Percentiles rank a stretch among this genome's conserved stretches.
These are phyloP conservation scores for Drosophila pseudotakahashii DNA, from an alignment of 2,888 invertebrate species.

Conservation along the genomic window DNA sequence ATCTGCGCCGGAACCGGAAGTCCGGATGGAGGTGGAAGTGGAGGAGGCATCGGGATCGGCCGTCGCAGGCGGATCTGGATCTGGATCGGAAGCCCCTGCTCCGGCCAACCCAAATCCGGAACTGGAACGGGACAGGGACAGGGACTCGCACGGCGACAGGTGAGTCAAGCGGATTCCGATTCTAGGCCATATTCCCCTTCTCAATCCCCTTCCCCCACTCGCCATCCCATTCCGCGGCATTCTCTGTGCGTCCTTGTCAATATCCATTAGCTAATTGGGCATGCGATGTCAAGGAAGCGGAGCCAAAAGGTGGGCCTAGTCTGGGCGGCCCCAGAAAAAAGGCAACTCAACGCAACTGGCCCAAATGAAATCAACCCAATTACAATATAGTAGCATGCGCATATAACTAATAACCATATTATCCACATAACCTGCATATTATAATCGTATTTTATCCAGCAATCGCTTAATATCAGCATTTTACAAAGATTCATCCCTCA, in stretches of 20 bases:
- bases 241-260: conserved; percentile 44
- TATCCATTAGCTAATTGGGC: conserved; percentile 73
- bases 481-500: background rate
- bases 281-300: conserved; percentile 1
- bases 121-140: conserved; percentile 45
- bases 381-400: conserved; percentile 3
- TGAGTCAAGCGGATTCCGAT: conserved; percentile 48
- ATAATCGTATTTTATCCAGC: background rate
- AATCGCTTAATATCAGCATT: background rate
- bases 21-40: background rate
- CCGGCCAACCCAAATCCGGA: conserved; percentile 16
- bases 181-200: background rate
- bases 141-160: conserved; percentile 62
- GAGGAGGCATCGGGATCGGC: background rate
- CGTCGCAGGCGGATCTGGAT: background rate
- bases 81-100: background rate
- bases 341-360: background rate
- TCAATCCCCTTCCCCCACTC: too few relatives aligned
- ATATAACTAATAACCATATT: background rate
- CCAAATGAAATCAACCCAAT: conserved; percentile 4
- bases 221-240: background rate
- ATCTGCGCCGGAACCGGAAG: background rate
- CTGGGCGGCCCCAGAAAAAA: background rate
- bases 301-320: background rate
- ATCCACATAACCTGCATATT: background rate